These are phyloP conservation scores for Resseliella maxima DNA, from an alignment of 2,888 invertebrate species.

Conservation along the genomic window DNA sequence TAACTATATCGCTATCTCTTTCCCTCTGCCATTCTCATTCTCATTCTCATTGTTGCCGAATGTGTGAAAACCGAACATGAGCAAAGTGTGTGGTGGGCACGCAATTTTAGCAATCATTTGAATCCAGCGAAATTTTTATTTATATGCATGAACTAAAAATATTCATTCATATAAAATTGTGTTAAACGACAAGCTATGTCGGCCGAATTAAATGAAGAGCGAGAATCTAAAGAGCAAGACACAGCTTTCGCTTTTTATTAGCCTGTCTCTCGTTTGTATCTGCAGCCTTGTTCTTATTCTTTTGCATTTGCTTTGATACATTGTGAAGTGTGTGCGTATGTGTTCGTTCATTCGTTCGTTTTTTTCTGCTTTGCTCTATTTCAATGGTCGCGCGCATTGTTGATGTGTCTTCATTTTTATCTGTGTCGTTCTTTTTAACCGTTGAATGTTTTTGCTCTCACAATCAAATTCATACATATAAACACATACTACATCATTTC, in stretches of 20 bases:
- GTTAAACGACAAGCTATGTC: not conserved
- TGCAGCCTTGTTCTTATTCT: not conserved
- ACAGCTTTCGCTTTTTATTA: conserved; percentile 34
- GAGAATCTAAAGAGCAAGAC: not conserved
- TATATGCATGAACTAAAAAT: conserved; percentile 34
- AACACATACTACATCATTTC: conserved; percentile 41
- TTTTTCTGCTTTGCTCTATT: not conserved
- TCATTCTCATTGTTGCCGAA: not conserved
- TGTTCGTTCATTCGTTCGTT: not conserved
- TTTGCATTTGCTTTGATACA: not conserved
- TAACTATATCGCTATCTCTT: not conserved
- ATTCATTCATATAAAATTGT: conserved; percentile 12
- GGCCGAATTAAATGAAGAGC: not conserved
- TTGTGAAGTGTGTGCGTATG: not conserved
- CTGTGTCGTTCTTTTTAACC: not conserved
- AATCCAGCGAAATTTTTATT: not conserved
- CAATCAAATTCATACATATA: conserved; percentile 30
- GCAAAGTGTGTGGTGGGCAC: too few relatives aligned
- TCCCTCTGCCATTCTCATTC: too few relatives aligned
- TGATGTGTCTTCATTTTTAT: conserved; percentile 36
- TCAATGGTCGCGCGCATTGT: not conserved
- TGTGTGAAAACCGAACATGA: too few relatives aligned
- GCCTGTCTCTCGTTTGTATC: not conserved
- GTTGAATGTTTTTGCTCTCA: not conserved
- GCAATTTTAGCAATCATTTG: not conserved